Evolutionary conservation across 2,113 vertebrate species (phyloP), one percentile per base, ranked within the genome.

Genomic region (Atherinomorus stipes): DNA sequence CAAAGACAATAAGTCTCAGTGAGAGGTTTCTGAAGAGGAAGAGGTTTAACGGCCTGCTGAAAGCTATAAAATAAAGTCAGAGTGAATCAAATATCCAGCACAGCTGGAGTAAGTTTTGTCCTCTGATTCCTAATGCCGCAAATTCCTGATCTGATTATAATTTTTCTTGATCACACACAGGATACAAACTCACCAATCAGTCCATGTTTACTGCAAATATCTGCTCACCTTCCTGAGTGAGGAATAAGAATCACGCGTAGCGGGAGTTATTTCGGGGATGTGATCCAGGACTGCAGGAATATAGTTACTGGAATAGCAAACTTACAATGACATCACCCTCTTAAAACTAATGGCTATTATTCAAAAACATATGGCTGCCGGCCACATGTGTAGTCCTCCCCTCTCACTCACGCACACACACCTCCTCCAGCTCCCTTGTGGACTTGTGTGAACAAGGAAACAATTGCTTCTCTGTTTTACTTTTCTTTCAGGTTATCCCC

Each of bases 291-390:
- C 64, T 76, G 57, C 47, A 82, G 69, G 81, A 90, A 85, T 87
- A 90, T 84, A 84, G 84, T 91, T 92, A 91, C 88, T 91, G 90
- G 88, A 91, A 92, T 72, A 83, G 75, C 78, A 85, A 81, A 75
- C 76, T 59, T 81, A 56, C 63, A 44, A 54, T 89, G 88, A 90
- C 87, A 91, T 90, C 90, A 90, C 64, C 81, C 89, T 87, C 64
- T 91, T 89, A 92, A 92, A 91, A 90, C 80, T 77, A 90, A 90
- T 83, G 87, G 88, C 88, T 76, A 87, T 85, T 88, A 89, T 91
- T 87, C 84, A 87, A 83, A 90, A 90, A 76, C 88, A 86, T 80
- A 81, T 86, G 85, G 83, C 84, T 23, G 21, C 51, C 21, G 60
- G 82, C 89, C 86, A 81, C 80, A 75, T 85, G 75, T 88, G 88